Percentiles rank a stretch among this genome's conserved stretches.
Evolutionary conservation across 2,797 vertebrate species (phyloP).

Genomic region (Lutjanus campechanus): DNA sequence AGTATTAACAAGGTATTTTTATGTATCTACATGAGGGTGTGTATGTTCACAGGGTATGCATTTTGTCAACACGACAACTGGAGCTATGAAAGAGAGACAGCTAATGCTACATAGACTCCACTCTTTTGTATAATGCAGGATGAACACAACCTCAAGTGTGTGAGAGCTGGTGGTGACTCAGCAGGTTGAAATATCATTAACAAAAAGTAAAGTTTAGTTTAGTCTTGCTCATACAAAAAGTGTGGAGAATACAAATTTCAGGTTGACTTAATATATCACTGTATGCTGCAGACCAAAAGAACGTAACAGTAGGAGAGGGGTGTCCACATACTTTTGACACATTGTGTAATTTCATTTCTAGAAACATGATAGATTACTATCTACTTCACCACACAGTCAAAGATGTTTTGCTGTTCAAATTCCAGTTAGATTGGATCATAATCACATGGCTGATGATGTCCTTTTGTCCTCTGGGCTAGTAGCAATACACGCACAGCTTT

Average conservation of each 20-base stretch:
- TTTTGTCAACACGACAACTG: background rate
- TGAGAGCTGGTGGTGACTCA: background rate
- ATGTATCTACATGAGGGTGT: too few relatives aligned
- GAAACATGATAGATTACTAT: background rate
- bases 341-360: background rate
- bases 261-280: background rate
- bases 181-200: too few relatives aligned
- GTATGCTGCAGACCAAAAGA: background rate
- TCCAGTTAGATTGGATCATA: slow-evolving; percentile 35
- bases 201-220: background rate
- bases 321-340: background rate
- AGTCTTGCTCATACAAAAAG: background rate
- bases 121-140: background rate
- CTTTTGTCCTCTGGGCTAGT: slow-evolving; percentile 53
- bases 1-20: too few relatives aligned
- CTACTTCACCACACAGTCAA: background rate
- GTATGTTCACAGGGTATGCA: too few relatives aligned
- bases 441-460: slow-evolving; percentile 41
- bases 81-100: background rate
- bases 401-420: slow-evolving; percentile 30
- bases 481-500: slow-evolving; percentile 2
- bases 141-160: background rate
- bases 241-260: too few relatives aligned
- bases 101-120: background rate
- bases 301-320: background rate